Evolutionary conservation across 2,888 invertebrate genomes (phyloP).

Genomic region (Willowsia nigromaculata): DNA sequence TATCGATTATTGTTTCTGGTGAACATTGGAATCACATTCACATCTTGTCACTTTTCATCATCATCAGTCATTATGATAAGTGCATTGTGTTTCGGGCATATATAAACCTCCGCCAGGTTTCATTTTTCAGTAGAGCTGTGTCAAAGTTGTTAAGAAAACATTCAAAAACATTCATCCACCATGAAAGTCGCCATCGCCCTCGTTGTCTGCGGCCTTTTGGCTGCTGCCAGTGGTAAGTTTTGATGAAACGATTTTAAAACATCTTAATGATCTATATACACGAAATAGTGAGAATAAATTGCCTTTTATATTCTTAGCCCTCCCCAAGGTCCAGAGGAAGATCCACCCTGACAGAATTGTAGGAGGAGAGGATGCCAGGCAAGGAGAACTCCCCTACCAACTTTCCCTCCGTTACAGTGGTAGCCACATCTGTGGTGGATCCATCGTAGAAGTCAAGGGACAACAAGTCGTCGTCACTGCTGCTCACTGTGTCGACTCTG

Average conservation of each 20-base stretch:
- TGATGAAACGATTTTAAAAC: background rate
- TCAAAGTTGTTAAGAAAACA: background rate
- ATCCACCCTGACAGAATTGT: slow-evolving; percentile 55
- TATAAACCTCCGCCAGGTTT: background rate
- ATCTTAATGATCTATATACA: too few relatives aligned
- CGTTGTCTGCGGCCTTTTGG: slow-evolving; percentile 54
- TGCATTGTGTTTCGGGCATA: background rate
- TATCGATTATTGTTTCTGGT: too few relatives aligned
- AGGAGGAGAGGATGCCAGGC: slow-evolving; percentile 53
- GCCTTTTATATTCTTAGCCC: slow-evolving; percentile 1
- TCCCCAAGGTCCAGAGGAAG: slow-evolving; percentile 24
- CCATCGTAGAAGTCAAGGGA: background rate
- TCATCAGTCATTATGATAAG: too few relatives aligned
- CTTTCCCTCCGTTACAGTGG: slow-evolving; percentile 16
- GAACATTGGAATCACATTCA: too few relatives aligned
- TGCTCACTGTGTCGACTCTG: slow-evolving; percentile 62
- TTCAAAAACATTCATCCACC: background rate
- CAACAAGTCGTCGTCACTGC: slow-evolving; percentile 47
- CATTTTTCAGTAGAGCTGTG: slow-evolving; percentile 6
- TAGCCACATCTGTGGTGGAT: slow-evolving; percentile 49
- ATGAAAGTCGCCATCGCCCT: slow-evolving; percentile 55
- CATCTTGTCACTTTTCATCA: too few relatives aligned
- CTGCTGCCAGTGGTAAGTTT: slow-evolving; percentile 54
- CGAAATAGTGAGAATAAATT: too few relatives aligned
- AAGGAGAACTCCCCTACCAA: slow-evolving; percentile 68